A percentile compares a stretch with the other conserved stretches of the same genome.
phyloP scores from a whole-genome alignment of 2,113 vertebrate genomes.

The Mirza zaza region DNA sequence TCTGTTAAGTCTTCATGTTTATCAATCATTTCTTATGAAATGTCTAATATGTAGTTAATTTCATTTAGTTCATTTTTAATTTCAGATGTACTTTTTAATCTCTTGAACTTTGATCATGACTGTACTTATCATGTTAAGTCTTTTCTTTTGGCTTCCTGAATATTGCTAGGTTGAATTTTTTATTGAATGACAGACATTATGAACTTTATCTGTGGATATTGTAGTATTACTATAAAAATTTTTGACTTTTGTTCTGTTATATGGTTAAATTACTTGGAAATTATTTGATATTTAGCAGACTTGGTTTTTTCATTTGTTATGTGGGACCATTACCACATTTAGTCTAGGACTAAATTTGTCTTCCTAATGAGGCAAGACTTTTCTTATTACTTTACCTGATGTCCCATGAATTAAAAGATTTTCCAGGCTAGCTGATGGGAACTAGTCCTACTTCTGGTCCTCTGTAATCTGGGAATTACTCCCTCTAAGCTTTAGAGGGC shows the following conservation, averaged over 20 bases:
- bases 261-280: neutral
- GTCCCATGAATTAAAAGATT: neutral
- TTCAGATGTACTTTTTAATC: neutral
- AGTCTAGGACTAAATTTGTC: neutral
- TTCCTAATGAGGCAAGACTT: neutral
- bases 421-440: neutral
- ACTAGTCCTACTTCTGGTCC: neutral
- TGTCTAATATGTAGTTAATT: neutral
- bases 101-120: neutral
- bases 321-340: neutral
- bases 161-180: neutral
- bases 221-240: neutral
- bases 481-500: neutral
- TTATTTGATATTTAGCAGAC: neutral
- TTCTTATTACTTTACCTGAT: neutral
- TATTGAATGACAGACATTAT: neutral
- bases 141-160: constrained; percentile 1
- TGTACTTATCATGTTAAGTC: neutral
- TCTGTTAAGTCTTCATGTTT: neutral
- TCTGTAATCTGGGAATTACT: neutral
- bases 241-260: neutral
- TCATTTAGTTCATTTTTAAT: neutral
- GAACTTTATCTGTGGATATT: neutral
- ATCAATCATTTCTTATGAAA: constrained; percentile 4
- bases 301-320: neutral